Conservation (phyloP, 1,140 invertebrate species). For the Drosophila obscura region DNA sequence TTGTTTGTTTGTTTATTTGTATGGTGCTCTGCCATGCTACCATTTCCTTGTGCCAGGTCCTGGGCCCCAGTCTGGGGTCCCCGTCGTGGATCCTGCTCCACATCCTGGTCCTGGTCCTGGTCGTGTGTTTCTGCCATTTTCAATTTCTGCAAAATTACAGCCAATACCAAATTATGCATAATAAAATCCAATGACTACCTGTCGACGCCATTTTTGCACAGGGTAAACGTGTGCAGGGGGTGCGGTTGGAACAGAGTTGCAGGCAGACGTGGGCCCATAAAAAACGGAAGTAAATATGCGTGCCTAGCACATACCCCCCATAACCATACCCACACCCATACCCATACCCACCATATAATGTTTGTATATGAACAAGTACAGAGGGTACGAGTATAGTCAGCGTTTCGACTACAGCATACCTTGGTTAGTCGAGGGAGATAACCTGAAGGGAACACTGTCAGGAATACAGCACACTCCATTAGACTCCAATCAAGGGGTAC, state of each 20-base stretch:
- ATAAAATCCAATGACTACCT: constrained; percentile 81
- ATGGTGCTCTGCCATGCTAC: constrained; percentile 15
- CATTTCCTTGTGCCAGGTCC: constrained; percentile 4
- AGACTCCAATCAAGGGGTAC: too few species aligned
- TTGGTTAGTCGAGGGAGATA: too few species aligned
- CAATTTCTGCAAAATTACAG: constrained; percentile 82
- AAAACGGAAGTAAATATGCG: constrained; percentile 72
- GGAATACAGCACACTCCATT: too few species aligned
- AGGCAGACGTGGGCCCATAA: constrained; percentile 61
- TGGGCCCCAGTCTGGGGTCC: too few species aligned
- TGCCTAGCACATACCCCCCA: constrained; percentile 27
- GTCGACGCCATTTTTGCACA: constrained; percentile 67
- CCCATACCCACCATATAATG: too few species aligned
- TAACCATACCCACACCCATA: too few species aligned
- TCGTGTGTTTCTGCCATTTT: constrained; percentile 72
- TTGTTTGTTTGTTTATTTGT: constrained; percentile 21
- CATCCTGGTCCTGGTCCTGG: background rate
- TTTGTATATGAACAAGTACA: too few species aligned
- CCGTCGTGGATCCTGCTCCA: background rate
- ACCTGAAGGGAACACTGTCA: too few species aligned
- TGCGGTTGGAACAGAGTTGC: background rate
- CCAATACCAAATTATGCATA: constrained; percentile 81
- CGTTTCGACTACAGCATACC: too few species aligned
- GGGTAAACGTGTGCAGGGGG: background rate
- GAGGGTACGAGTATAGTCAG: too few species aligned